Evolutionary conservation across 2,888 invertebrate genomes (phyloP).

Genomic region (Parelbella ahira): DNA sequence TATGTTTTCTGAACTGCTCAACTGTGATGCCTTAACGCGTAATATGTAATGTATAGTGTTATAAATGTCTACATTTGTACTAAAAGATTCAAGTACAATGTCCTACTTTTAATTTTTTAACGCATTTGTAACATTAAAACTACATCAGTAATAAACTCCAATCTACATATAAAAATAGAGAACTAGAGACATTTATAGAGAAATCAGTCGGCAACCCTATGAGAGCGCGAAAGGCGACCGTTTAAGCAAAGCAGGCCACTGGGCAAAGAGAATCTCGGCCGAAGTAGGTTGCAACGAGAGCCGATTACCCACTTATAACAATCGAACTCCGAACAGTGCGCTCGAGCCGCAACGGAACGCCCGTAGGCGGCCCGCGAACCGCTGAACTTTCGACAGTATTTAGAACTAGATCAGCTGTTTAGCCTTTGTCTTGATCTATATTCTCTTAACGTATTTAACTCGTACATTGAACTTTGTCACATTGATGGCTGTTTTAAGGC

Average conservation of each 20-base stretch:
- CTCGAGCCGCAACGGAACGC: slow-evolving; percentile 4
- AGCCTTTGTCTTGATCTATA: slow-evolving; percentile 12
- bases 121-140: too few species aligned
- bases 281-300: slow-evolving; percentile 22
- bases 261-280: slow-evolving; percentile 36
- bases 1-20: too few species aligned
- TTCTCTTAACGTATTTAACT: slow-evolving; percentile 15
- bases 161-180: too few species aligned
- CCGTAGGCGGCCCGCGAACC: slow-evolving; percentile 13
- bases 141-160: too few species aligned
- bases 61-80: too few species aligned
- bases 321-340: too few species aligned
- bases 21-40: too few species aligned
- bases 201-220: slow-evolving; percentile 31
- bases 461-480: slow-evolving; percentile 21
- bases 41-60: too few species aligned
- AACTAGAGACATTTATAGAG: too few species aligned
- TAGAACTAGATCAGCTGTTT: slow-evolving; percentile 18
- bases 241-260: slow-evolving; percentile 38
- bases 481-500: not conserved
- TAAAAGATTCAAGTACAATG: too few species aligned
- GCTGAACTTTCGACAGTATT: slow-evolving; percentile 24
- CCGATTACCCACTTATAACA: slow-evolving; percentile 31
- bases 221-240: slow-evolving; percentile 42
- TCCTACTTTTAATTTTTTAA: too few species aligned